Conservation (phyloP, 2,888 invertebrate species). For the Plagodis dolabraria region DNA sequence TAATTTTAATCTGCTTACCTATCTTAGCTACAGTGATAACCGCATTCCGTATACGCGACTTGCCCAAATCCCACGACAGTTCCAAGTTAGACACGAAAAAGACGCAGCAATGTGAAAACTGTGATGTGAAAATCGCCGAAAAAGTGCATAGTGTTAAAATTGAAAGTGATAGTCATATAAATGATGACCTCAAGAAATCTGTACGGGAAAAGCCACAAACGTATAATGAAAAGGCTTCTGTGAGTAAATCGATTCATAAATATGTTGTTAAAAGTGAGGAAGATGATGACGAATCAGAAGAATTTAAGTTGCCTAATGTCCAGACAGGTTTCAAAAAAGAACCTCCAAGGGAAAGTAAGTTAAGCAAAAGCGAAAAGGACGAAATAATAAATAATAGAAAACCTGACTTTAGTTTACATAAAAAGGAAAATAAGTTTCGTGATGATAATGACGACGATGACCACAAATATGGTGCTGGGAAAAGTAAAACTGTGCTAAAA, state of each 20-base stretch:
- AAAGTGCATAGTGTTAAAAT: conserved; percentile 67
- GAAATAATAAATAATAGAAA: conserved; percentile 12
- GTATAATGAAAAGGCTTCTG: conserved; percentile 51
- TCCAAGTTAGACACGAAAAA: conserved; percentile 59
- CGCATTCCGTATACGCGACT: conserved; percentile 81
- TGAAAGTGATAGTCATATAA: conserved; percentile 64
- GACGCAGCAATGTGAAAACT: conserved; percentile 69
- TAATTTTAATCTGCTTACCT: conserved; percentile 77
- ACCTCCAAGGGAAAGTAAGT: conserved; percentile 38
- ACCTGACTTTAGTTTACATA: conserved; percentile 21
- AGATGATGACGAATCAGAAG: conserved; percentile 51
- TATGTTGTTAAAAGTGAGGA: conserved; percentile 56
- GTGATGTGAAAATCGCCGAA: conserved; percentile 70
- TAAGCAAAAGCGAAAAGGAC: conserved; percentile 26
- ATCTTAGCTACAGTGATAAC: conserved; percentile 81
- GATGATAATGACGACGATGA: conserved; percentile 32
- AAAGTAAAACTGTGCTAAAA: background rate
- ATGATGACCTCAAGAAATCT: conserved; percentile 62
- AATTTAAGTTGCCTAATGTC: conserved; percentile 39
- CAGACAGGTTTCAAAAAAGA: conserved; percentile 48
- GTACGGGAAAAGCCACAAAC: conserved; percentile 60
- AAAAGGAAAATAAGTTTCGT: conserved; percentile 42
- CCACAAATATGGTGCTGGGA: conserved; percentile 5
- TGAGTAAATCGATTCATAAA: conserved; percentile 48
- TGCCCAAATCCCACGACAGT: conserved; percentile 59